A percentile compares a stretch with the other conserved stretches of the same genome.
Conservation (phyloP, 2,888 invertebrate species). For the Cantharis flavilabris region DNA sequence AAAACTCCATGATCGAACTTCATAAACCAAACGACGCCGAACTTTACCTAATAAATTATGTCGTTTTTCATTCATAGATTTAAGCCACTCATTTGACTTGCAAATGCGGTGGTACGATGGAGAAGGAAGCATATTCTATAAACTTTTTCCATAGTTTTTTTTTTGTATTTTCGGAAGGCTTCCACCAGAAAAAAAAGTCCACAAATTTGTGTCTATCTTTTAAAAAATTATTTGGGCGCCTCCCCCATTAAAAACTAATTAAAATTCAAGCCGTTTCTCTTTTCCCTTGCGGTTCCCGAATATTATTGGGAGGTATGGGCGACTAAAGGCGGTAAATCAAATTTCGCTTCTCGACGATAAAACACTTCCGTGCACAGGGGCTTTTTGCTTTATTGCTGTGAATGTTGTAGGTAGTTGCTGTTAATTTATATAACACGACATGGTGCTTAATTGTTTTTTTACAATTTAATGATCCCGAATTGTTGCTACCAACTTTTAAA, state of each 20-base stretch:
- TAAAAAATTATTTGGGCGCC: slow-evolving; percentile 27
- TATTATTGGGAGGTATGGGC: slow-evolving; percentile 45
- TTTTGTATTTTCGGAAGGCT: not conserved
- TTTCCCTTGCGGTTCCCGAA: slow-evolving; percentile 32
- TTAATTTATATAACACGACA: slow-evolving; percentile 30
- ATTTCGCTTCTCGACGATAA: slow-evolving; percentile 46
- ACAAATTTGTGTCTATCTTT: slow-evolving; percentile 26
- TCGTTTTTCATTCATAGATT: not conserved
- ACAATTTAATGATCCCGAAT: not conserved
- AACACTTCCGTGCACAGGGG: slow-evolving; percentile 43
- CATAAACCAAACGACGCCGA: not conserved
- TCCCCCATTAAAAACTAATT: slow-evolving; percentile 48
- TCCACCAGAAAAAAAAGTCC: not conserved
- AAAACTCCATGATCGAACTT: not conserved
- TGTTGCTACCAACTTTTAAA: not conserved
- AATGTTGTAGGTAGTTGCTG: slow-evolving; percentile 46
- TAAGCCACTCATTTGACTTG: not conserved
- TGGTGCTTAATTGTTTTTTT: not conserved
- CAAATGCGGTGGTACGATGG: not conserved
- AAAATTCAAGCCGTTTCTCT: slow-evolving; percentile 48
- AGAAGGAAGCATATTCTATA: not conserved
- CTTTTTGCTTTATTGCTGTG: slow-evolving; percentile 42
- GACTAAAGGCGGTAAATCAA: slow-evolving; percentile 49
- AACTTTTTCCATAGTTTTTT: not conserved
- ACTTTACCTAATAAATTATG: not conserved